Conservation (phyloP, 2,888 invertebrate genomes). For the Eristalis arbustorum region DNA sequence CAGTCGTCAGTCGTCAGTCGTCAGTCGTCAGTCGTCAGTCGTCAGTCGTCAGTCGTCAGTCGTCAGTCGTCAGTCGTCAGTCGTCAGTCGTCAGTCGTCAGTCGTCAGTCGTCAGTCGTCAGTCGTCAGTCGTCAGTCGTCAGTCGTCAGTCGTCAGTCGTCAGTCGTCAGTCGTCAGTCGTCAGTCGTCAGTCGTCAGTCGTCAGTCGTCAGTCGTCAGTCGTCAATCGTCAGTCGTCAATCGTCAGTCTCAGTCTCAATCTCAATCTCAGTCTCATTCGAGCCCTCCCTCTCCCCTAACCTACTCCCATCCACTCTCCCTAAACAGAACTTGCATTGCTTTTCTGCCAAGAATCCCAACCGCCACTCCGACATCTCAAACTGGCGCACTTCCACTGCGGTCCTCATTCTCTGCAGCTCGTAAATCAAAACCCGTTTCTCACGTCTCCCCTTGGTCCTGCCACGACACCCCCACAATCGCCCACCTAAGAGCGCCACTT, state of each 20-base stretch:
- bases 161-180: too few relatives aligned
- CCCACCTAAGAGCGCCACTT: slow-evolving; percentile 33
- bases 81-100: too few relatives aligned
- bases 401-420: slow-evolving; percentile 22
- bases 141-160: too few relatives aligned
- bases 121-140: too few relatives aligned
- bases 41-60: too few relatives aligned
- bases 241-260: neutral
- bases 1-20: too few relatives aligned
- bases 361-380: neutral
- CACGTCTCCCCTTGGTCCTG: neutral
- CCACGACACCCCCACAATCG: neutral
- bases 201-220: too few relatives aligned
- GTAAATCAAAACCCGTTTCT: slow-evolving; percentile 40
- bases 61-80: too few relatives aligned
- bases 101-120: too few relatives aligned
- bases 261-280: neutral
- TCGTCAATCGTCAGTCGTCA: too few relatives aligned
- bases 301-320: neutral
- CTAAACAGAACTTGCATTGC: neutral
- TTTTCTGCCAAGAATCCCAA: neutral
- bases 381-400: slow-evolving; percentile 10
- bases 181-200: too few relatives aligned
- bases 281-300: neutral
- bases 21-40: too few relatives aligned